Conservation (phyloP, 2,113 vertebrate genomes). For the Corythornis madagascariensis region DNA sequence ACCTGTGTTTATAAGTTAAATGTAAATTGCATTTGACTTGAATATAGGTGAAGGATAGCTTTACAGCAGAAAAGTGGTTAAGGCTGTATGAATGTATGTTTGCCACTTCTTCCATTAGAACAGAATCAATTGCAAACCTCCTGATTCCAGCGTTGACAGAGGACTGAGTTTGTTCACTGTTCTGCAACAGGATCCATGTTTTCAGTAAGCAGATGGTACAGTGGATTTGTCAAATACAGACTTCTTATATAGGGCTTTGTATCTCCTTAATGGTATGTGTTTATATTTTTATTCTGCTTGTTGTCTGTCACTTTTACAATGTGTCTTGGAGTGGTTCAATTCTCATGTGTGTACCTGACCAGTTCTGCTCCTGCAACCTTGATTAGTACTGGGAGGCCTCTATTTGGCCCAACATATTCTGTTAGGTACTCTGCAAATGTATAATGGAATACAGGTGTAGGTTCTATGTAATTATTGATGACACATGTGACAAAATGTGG, state of each 20-base stretch:
- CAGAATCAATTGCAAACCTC: background rate
- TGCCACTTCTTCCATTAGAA: background rate
- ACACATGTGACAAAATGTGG: background rate
- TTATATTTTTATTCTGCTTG: background rate
- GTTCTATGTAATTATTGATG: background rate
- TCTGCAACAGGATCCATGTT: background rate
- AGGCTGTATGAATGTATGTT: fast-evolving
- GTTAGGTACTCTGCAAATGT: background rate
- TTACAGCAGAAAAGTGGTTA: background rate
- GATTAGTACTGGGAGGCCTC: background rate
- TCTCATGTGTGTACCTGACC: background rate
- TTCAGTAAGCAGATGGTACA: background rate
- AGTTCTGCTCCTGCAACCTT: background rate
- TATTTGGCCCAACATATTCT: background rate
- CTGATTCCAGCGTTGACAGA: background rate
- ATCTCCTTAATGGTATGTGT: background rate
- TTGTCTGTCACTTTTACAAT: background rate
- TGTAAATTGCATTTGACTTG: background rate
- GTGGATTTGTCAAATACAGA: background rate
- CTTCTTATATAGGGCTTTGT: background rate
- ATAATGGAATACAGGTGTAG: background rate
- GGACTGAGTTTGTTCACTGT: background rate
- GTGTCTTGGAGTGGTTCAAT: background rate
- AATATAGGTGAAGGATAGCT: background rate
- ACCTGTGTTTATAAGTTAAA: background rate